A percentile compares a stretch with the other conserved stretches of the same genome.
These are phyloP conservation scores for Drosophila carrolli DNA, from an alignment of 1,140 invertebrate genomes.

Conservation along the genomic window DNA sequence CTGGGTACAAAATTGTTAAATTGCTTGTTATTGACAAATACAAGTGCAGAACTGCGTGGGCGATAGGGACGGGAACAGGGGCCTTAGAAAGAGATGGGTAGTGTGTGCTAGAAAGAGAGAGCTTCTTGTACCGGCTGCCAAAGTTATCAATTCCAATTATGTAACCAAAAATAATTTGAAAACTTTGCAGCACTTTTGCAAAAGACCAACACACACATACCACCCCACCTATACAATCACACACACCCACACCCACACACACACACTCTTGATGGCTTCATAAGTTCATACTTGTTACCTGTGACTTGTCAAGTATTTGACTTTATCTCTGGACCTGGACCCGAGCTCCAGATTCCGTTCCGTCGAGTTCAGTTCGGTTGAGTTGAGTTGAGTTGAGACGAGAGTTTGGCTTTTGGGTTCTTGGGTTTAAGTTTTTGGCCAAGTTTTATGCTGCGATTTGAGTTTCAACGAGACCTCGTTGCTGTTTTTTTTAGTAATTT, in stretches of 20 bases:
- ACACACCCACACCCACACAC: constrained; percentile 12
- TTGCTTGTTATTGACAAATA: constrained; percentile 83
- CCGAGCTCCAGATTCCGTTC: constrained; percentile 9
- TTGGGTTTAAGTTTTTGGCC: constrained; percentile 62
- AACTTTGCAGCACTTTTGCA: constrained; percentile 76
- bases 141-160: constrained; percentile 83
- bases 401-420: constrained; percentile 18
- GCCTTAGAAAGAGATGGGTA: neutral
- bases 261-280: constrained; percentile 66
- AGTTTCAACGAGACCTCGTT: neutral
- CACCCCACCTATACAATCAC: constrained; percentile 10
- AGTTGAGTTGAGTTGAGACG: constrained; percentile 29
- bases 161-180: constrained; percentile 83
- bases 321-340: constrained; percentile 73
- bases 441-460: constrained; percentile 54
- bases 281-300: constrained; percentile 81
- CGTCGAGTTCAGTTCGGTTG: constrained; percentile 25
- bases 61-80: neutral
- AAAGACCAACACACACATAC: constrained; percentile 60
- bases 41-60: constrained; percentile 46
- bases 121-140: constrained; percentile 42
- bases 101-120: neutral
- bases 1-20: constrained; percentile 74
- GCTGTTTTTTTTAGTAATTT: neutral
- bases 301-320: constrained; percentile 82